Evolutionary conservation across 2,113 vertebrate species (phyloP), one percentile per base, ranked within the genome.

Genomic region (Orcinus orca): DNA sequence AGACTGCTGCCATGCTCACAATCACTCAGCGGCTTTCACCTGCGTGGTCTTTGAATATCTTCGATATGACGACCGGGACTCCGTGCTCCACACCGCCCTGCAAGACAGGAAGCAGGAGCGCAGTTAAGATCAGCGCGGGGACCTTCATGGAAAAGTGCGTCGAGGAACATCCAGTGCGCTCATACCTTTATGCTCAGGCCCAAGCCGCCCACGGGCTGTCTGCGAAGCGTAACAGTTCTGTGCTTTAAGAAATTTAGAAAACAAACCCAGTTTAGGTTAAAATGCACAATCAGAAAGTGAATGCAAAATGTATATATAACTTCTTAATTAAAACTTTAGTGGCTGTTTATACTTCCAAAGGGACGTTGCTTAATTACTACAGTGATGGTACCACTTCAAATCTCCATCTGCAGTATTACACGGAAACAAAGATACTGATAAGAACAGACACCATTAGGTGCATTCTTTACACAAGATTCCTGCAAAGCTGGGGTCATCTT

Each of bases 101-200:
- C 65, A 99, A 99, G 92, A 98, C 90, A 84, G 71, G 25, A 62
- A 15, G 29, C 10, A 25, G 15, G 12, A n/a, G 3, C 1, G 23
- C 15, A 17, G 53, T 60, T 25, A 47, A 2, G 8, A 1, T 9
- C 23, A 1, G 38, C 15, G 2, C 0, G 2, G 36, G 17, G 5
- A 3, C 13, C 3, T 1, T 6, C 65, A 1, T 0, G 0, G 21
- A 31, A 12, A 58, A 6, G 14, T 3, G 6, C 1, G 29, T 80
- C 0, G 4, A 58, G 55, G 80, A 36, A 4, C n/a, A 53, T 17
- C 10, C 20, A 7, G 68, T 15, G 4, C 38, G 3, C 26, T 21
- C 99, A 97, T 99, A 99, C 99, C 99, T 99, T 99, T 98, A 99
- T 99, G 98, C 99, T 99, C 97, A 99, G 98, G 98, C 99, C 99